A percentile compares a stretch with the other conserved stretches of the same genome.
phyloP scores from a whole-genome alignment of 53 echinoderm and acorn worm species.

The Echinarachnius parma region DNA sequence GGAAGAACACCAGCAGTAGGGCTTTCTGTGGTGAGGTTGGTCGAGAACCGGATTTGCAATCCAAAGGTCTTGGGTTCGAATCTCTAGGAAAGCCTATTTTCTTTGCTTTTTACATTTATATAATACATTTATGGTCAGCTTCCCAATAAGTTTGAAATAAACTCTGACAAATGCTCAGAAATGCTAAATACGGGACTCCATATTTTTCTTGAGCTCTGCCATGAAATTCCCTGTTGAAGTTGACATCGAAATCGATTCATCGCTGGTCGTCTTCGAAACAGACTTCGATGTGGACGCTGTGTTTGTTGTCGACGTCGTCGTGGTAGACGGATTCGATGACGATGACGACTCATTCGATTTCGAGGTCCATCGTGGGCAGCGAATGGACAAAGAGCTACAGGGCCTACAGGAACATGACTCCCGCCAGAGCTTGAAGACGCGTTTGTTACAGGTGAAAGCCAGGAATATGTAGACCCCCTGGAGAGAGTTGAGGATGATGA shows the following conservation, averaged over 20 bases:
- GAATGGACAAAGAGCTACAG: neutral
- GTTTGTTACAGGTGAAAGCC: slow-evolving; percentile 62
- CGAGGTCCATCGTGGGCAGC: neutral
- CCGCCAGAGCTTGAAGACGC: slow-evolving; percentile 65
- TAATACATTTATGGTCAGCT: too few species aligned
- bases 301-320: neutral
- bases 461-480: slow-evolving; percentile 68
- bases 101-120: too few species aligned
- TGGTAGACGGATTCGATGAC: too few species aligned
- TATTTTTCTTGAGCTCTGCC: neutral
- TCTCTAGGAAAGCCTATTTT: too few species aligned
- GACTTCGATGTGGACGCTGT: neutral
- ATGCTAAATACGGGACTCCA: too few species aligned
- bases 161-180: too few species aligned
- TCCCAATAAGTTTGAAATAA: too few species aligned
- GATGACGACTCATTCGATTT: neutral
- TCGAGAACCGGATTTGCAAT: too few species aligned
- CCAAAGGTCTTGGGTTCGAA: too few species aligned
- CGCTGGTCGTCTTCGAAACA: neutral
- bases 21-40: too few species aligned
- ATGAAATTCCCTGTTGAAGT: neutral
- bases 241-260: slow-evolving; percentile 13
- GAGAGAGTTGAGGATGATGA: slow-evolving; percentile 65
- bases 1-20: too few species aligned
- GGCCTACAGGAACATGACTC: slow-evolving; percentile 13